phyloP scores from a whole-genome alignment of 2,113 vertebrate genomes.

The Gobius niger region DNA sequence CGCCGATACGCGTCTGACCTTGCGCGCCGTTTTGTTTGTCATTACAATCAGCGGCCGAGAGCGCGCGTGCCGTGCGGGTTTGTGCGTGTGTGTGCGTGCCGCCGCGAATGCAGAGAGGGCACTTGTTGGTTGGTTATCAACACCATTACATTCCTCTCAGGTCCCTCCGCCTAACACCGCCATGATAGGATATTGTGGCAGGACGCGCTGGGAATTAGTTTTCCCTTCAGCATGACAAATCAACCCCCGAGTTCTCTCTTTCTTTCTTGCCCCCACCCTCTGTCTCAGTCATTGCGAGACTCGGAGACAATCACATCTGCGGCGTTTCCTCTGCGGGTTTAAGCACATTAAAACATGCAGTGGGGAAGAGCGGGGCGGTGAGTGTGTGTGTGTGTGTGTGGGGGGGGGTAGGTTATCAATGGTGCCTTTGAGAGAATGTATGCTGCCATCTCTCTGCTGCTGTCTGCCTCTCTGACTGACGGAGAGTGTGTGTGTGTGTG shows the following conservation, averaged over 20 bases:
- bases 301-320: slow-evolving; percentile 34
- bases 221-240: slow-evolving; percentile 27
- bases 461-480: background rate
- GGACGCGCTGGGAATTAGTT: slow-evolving; percentile 21
- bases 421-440: slow-evolving; percentile 37
- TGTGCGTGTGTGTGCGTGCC: slow-evolving; percentile 1
- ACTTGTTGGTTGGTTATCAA: slow-evolving; percentile 34
- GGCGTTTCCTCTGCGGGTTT: slow-evolving; percentile 17
- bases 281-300: slow-evolving; percentile 6
- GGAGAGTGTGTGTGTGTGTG: too few relatives aligned
- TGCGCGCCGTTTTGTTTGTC: slow-evolving; percentile 13
- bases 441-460: slow-evolving; percentile 7
- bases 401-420: slow-evolving; percentile 24
- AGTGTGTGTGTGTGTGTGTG: background rate
- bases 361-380: background rate
- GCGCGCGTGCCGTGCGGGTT: background rate
- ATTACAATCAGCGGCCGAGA: background rate
- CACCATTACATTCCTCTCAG: slow-evolving; percentile 39
- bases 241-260: background rate
- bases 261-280: background rate
- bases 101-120: slow-evolving; percentile 15
- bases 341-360: slow-evolving; percentile 26
- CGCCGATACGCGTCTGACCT: slow-evolving; percentile 11
- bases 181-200: slow-evolving; percentile 24
- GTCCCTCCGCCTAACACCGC: slow-evolving; percentile 21